Evolutionary conservation across 2,888 invertebrate genomes (phyloP).

Genomic region (Halictus quadricinctus): DNA sequence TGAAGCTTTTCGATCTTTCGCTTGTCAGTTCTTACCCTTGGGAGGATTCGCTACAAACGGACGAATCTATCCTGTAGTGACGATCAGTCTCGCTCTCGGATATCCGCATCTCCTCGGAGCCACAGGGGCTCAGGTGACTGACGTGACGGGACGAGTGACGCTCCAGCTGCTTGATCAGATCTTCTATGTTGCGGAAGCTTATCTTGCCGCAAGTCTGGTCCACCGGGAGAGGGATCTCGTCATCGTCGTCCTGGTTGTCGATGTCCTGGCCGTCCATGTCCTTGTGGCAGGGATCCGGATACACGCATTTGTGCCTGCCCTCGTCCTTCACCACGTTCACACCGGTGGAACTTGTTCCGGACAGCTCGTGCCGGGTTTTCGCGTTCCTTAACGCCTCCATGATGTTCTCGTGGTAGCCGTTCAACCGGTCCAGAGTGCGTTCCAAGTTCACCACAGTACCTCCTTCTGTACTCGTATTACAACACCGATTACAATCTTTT

Average conservation of each 20-base stretch:
- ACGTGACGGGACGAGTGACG: constrained; percentile 93
- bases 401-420: constrained; percentile 96
- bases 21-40: constrained; percentile 84
- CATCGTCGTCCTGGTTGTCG: constrained; percentile 85
- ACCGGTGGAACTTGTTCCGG: constrained; percentile 86
- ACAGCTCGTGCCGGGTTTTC: constrained; percentile 87
- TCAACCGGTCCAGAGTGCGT: constrained; percentile 93
- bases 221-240: constrained; percentile 76
- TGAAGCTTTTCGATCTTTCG: constrained; percentile 63
- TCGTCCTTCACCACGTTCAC: constrained; percentile 88
- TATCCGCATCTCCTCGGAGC: constrained; percentile 94
- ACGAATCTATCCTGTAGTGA: constrained; percentile 92
- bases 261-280: constrained; percentile 87
- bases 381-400: constrained; percentile 94
- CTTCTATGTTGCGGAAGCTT: constrained; percentile 95
- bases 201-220: constrained; percentile 92
- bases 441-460: constrained; percentile 90
- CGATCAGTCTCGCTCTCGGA: constrained; percentile 95
- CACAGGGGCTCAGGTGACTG: constrained; percentile 94
- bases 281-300: constrained; percentile 85
- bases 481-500: constrained; percentile 21
- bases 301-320: constrained; percentile 86
- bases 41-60: constrained; percentile 89
- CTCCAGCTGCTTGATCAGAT: constrained; percentile 93
- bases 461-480: constrained; percentile 80